These are phyloP conservation scores for Ophiodon elongatus DNA, from an alignment of 2,113 vertebrate genomes.

Conservation along the genomic window DNA sequence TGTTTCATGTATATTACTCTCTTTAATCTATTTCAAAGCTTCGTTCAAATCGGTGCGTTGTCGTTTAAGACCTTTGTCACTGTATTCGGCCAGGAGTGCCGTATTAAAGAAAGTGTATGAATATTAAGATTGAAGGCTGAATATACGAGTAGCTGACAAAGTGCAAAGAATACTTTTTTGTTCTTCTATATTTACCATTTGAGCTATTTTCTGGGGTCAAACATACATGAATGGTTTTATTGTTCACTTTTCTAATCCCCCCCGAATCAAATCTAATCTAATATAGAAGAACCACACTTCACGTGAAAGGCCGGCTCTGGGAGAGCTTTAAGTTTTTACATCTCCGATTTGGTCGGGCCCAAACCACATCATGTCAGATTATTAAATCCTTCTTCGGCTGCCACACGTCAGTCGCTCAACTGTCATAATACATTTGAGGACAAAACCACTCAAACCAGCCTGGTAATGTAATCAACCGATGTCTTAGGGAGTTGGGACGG, in stretches of 20 bases:
- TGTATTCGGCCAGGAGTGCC: too few species aligned
- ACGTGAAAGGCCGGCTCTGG: background rate
- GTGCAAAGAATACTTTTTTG: too few species aligned
- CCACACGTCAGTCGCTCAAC: conserved; percentile 46
- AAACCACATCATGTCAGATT: conserved; percentile 46
- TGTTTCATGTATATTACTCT: too few species aligned
- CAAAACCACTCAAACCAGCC: conserved; percentile 46
- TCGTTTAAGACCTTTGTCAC: too few species aligned
- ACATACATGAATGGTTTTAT: conserved; percentile 5
- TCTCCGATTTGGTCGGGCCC: conserved; percentile 9
- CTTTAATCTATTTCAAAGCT: too few species aligned
- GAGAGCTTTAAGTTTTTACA: conserved; percentile 2
- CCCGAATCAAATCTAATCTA: background rate
- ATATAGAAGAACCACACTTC: background rate
- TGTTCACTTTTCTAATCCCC: conserved; percentile 8
- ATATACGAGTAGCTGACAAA: too few species aligned
- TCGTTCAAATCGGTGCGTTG: too few species aligned
- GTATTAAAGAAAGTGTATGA: too few species aligned
- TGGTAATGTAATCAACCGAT: conserved; percentile 58
- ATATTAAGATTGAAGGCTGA: too few species aligned
- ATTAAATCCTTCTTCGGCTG: conserved; percentile 44
- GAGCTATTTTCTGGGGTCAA: conserved; percentile 2
- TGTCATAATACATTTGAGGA: conserved; percentile 41
- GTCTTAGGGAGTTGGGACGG: background rate
- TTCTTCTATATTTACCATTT: too few species aligned